Percentiles rank a stretch among this genome's conserved stretches.
These are phyloP conservation scores for Watersipora subatra DNA, from an alignment of 1,140 invertebrate genomes.

Conservation along the genomic window DNA sequence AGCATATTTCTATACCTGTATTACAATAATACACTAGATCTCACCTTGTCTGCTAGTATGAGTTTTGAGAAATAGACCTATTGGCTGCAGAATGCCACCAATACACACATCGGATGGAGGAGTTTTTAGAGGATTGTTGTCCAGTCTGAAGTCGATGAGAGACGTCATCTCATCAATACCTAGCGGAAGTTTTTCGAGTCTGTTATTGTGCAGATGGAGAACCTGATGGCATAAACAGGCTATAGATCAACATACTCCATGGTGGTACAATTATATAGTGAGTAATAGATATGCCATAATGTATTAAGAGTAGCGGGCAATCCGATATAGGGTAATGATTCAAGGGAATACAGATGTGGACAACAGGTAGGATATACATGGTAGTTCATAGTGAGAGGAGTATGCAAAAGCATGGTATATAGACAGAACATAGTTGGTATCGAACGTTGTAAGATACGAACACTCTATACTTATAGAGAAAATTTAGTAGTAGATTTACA, in stretches of 20 bases:
- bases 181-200: slow-evolving; percentile 22
- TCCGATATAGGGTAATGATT: no score
- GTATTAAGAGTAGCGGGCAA: no score
- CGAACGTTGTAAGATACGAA: no score
- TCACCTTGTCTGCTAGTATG: slow-evolving; percentile 31
- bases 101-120: slow-evolving; percentile 35
- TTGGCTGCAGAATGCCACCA: slow-evolving; percentile 32
- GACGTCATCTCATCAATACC: slow-evolving; percentile 25
- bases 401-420: no score
- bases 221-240: slow-evolving; percentile 19
- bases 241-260: slow-evolving; percentile 22
- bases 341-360: no score
- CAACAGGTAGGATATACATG: no score
- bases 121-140: slow-evolving; percentile 31
- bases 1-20: no score
- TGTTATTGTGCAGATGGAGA: slow-evolving; percentile 30
- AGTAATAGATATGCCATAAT: slow-evolving; percentile 21
- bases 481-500: no score
- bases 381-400: no score
- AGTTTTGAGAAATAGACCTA: slow-evolving; percentile 29
- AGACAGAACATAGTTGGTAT: no score
- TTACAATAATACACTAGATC: no score
- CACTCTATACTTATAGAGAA: no score
- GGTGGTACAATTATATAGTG: slow-evolving; percentile 25
- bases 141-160: slow-evolving; percentile 28